Percentiles rank a stretch among this genome's conserved stretches.
Conservation (phyloP, 2,797 vertebrate genomes). For the Glyptemys insculpta region DNA sequence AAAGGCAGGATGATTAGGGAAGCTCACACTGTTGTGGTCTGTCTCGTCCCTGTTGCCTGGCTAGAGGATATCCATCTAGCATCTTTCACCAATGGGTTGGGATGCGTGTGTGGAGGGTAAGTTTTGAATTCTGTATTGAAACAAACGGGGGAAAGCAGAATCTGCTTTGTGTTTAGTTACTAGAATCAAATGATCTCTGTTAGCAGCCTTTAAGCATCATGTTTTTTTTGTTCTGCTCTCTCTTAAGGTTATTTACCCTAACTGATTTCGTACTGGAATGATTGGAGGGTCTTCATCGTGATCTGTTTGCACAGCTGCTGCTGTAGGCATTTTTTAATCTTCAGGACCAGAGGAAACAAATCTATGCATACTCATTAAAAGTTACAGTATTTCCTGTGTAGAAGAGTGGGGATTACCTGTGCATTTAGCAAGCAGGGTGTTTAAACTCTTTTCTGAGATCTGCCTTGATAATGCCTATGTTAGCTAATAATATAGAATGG, state of each 20-base stretch:
- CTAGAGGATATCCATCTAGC: neutral
- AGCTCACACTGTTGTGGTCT: neutral
- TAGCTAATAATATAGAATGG: conserved; percentile 21
- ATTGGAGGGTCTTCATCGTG: neutral
- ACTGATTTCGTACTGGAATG: neutral
- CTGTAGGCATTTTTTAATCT: neutral
- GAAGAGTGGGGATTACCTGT: conserved; percentile 56
- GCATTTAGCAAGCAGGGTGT: conserved; percentile 46
- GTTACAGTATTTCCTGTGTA: neutral
- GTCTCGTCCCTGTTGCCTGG: neutral
- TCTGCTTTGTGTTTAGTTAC: neutral
- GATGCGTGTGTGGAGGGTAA: neutral
- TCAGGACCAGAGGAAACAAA: neutral
- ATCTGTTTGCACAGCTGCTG: neutral
- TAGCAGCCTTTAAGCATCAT: accelerated
- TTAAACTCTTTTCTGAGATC: conserved; percentile 62
- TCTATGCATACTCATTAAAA: conserved; percentile 22
- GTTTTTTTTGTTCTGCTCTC: neutral
- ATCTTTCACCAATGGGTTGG: neutral
- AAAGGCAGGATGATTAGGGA: neutral
- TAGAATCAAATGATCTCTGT: neutral
- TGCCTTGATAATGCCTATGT: conserved; percentile 41
- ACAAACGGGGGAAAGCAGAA: neutral
- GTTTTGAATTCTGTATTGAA: neutral
- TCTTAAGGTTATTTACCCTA: neutral